Conservation (phyloP, 2,113 vertebrate genomes). For the Charina bottae region DNA sequence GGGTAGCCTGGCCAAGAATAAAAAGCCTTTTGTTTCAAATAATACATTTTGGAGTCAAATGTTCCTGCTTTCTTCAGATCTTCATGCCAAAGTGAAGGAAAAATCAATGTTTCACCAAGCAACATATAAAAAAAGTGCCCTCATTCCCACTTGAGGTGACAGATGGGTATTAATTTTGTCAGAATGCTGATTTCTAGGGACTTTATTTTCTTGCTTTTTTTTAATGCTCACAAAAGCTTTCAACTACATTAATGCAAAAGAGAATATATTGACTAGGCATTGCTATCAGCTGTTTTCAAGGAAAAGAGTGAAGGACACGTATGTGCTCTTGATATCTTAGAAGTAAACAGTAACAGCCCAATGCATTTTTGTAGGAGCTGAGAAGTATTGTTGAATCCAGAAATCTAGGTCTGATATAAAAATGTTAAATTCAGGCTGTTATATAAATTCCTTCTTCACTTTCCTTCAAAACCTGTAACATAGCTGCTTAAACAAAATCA, state of each 20-base stretch:
- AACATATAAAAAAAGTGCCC: not conserved
- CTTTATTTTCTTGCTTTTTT: conserved; percentile 13
- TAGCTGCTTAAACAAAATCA: not conserved
- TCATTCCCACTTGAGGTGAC: conserved; percentile 26
- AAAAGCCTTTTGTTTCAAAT: conserved; percentile 28
- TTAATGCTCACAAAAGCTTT: conserved; percentile 2
- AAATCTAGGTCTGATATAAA: not conserved
- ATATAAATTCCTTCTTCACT: not conserved
- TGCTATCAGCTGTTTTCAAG: not conserved
- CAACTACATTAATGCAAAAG: not conserved
- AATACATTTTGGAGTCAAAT: not conserved
- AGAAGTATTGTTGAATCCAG: not conserved
- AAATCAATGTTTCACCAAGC: not conserved
- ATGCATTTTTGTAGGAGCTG: not conserved
- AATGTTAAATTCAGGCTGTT: not conserved
- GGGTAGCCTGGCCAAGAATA: not conserved
- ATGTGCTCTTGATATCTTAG: not conserved
- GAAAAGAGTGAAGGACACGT: not conserved
- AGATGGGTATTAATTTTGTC: conserved; percentile 24
- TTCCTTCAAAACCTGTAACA: not conserved
- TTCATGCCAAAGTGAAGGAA: not conserved
- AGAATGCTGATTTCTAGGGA: not conserved
- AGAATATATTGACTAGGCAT: not conserved
- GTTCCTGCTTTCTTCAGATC: conserved; percentile 20
- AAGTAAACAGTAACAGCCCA: not conserved